phyloP scores from a whole-genome alignment of 1,140 invertebrate species.

The Pararge aegeria region DNA sequence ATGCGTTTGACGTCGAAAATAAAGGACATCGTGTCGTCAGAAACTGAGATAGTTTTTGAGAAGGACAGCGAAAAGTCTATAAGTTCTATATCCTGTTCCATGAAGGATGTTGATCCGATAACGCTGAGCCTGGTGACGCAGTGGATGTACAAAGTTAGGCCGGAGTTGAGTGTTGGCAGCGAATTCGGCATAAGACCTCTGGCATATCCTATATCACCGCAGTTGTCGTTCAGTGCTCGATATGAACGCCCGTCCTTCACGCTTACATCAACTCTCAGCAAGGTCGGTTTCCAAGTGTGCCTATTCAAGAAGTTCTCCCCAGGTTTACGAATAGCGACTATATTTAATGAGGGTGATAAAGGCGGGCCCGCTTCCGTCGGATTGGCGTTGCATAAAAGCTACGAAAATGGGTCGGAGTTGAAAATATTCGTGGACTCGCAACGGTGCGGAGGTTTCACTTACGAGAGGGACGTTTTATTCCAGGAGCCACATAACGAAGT shows the following conservation, averaged over 20 bases:
- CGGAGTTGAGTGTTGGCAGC: conserved; percentile 50
- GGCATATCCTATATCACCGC: conserved; percentile 36
- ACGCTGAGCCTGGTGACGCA: conserved; percentile 54
- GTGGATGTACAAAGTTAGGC: conserved; percentile 55
- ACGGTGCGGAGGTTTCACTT: conserved; percentile 61
- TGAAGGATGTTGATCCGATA: conserved; percentile 60
- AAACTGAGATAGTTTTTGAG: conserved; percentile 59
- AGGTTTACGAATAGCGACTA: conserved; percentile 56
- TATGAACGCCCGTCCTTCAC: conserved; percentile 51
- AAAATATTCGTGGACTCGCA: conserved; percentile 68
- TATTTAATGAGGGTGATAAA: conserved; percentile 47
- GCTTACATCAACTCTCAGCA: conserved; percentile 55
- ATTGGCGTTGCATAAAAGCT: conserved; percentile 60
- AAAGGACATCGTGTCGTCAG: conserved; percentile 59
- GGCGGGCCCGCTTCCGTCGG: conserved; percentile 42
- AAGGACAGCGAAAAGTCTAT: conserved; percentile 46
- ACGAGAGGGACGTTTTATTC: conserved; percentile 58
- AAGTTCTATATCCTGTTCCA: conserved; percentile 47
- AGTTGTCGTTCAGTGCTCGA: conserved; percentile 51
- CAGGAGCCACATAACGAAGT: conserved; percentile 50
- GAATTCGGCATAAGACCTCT: conserved; percentile 47
- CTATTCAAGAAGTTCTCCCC: conserved; percentile 56
- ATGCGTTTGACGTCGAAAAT: conserved; percentile 62
- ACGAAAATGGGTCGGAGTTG: conserved; percentile 53
- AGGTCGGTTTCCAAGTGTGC: conserved; percentile 57